Base-by-base conservation (phyloP, 2,888 invertebrate species). In the Chironomus riparius region DNA sequence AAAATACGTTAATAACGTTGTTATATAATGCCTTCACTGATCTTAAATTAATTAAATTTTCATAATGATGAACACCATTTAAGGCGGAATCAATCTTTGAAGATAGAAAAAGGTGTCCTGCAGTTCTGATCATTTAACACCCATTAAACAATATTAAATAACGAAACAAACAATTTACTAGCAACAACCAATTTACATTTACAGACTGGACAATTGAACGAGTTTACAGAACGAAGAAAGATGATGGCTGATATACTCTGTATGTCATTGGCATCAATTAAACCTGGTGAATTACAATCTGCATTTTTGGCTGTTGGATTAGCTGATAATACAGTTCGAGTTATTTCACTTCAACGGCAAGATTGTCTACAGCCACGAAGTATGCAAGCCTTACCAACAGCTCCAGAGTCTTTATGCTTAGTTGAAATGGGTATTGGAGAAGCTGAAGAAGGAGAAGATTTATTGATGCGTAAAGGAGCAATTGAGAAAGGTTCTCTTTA, bases 241-340 rank as follows among this genome's bases (percentile, higher is more conserved):
- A 92, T 99, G 91, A 93, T 95, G 5, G 92, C 94, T 0, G 98
- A 99, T 83, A 97, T 99, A 0, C 92, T 98, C 79, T 99, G 98
- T 82, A 98, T 99, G 98, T 97, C 97, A 0, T 85, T 99, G 77
- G 98, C 97, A 0, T 94, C 94, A 76, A 97, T 99, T 0, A 95
- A 98, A 0, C 88, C 91, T 2, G 98, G 98, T 4, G 98, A 99
- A 83, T 95, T 96, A 82, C 87, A 98, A 77, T 95, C 95, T 0
- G 92, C 96, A 88, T 98, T 99, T 82, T 87, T 98, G 80, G 97
- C 97, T 77, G 98, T 98, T 47, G 98, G 98, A 2, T 86, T 99
- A 48, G 91, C 94, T 74, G 99, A 99, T 81, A 95, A 95, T 81
- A 98, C 98, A 24, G 99, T 99, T 77, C 88, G 98, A 79, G 96